Evolutionary conservation across 2,113 vertebrate species (phyloP), one percentile per base, ranked within the genome.

Genomic region (Tetrao urogallus): DNA sequence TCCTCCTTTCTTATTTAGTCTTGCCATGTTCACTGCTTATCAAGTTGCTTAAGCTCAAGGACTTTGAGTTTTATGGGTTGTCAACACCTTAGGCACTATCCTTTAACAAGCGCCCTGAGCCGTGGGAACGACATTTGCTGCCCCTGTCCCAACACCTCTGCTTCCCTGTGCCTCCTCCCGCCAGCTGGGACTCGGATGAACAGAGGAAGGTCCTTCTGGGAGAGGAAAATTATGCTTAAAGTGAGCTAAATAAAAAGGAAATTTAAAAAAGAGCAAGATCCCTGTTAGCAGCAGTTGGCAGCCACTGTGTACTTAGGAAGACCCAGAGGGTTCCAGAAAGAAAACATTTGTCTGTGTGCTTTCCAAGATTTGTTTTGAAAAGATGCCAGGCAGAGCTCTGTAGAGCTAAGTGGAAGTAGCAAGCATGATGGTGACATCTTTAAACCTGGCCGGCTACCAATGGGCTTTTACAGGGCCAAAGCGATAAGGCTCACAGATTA

Each of bases 291-390:
- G 43, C 65, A 77, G 16, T 32, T 94, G 91, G 88, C 92, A 93
- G 65, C 48, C 73, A 84, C 86, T 89, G 8, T 74, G 52, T 50
- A 82, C 82, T 91, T 88, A 76, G 84, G 87, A 97, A 76, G 94
- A 86, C 84, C 96, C 86, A 63, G 89, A 87, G 78, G 85, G 80
- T 81, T 97, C 82, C 91, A 95, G 91, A 95, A 97, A 95, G 93
- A 97, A 97, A 97, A 94, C 50, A 67, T 93, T 97, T 97, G 92
- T 97, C 96, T 97, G 92, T 92, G 86, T 1, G 3, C 80, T 93
- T 96, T 98, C 97, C 97, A 97, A 97, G 96, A 96, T 97, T 97
- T 95, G 95, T 97, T 98, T 98, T 97, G 97, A 98, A 97, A 97
- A 96, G 87, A 91, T 95, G 97, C 97, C 97, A 98, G 97, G 88